phyloP scores from a whole-genome alignment of 2,797 vertebrate genomes.

The Columba guinea region DNA sequence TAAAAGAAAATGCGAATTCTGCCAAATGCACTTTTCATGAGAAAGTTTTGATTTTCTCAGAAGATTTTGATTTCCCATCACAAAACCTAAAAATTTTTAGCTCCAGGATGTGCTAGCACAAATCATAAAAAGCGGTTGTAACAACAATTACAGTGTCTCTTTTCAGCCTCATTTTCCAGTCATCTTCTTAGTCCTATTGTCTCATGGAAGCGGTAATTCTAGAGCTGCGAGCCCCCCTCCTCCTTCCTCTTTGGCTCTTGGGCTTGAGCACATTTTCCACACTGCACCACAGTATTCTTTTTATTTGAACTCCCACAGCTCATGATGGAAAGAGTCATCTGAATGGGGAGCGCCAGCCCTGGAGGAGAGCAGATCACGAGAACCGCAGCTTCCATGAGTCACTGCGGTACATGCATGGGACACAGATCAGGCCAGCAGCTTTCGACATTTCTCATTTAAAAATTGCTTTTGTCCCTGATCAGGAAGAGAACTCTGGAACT shows the following conservation, averaged over 20 bases:
- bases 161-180: conserved; percentile 47
- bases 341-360: conserved; percentile 28
- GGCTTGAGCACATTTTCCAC: conserved; percentile 53
- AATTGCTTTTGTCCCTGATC: neutral
- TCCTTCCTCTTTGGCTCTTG: conserved; percentile 54
- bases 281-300: conserved; percentile 51
- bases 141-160: conserved; percentile 16
- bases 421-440: neutral
- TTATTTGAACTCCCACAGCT: conserved; percentile 52
- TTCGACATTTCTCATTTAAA: neutral
- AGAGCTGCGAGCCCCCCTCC: conserved; percentile 24
- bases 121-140: neutral
- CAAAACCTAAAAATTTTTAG: conserved; percentile 12
- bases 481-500: neutral
- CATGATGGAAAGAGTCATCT: conserved; percentile 46
- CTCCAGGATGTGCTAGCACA: conserved; percentile 1
- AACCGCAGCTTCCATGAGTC: conserved; percentile 55
- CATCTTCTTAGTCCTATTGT: conserved; percentile 35
- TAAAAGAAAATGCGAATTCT: conserved; percentile 2
- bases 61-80: neutral
- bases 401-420: neutral
- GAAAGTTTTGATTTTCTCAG: conserved; percentile 30
- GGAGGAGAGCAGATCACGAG: conserved; percentile 50
- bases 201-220: conserved; percentile 51
- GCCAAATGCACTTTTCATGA: neutral